A percentile compares a stretch with the other conserved stretches of the same genome.
phyloP scores from a whole-genome alignment of 2,113 vertebrate species.

The Alligator mississippiensis region DNA sequence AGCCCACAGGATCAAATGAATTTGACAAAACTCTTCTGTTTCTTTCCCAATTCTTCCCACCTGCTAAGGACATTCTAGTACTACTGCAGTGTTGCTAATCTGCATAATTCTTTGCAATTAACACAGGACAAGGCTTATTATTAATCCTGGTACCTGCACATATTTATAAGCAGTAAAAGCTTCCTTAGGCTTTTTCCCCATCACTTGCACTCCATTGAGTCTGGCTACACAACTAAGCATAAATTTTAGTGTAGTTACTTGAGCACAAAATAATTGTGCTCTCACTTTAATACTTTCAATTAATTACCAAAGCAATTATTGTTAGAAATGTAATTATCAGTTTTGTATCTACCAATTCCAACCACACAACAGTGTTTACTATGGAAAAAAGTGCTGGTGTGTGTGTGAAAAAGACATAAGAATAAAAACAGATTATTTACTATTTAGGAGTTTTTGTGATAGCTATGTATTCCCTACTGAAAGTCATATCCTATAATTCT shows the following conservation, averaged over 20 bases:
- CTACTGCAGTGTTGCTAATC: not conserved
- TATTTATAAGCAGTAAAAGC: not conserved
- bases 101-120: not conserved
- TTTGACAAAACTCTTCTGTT: too few relatives aligned
- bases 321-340: not conserved
- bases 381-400: not conserved
- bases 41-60: too few relatives aligned
- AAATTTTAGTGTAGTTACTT: not conserved
- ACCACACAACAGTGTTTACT: too few relatives aligned
- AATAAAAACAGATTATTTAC: not conserved
- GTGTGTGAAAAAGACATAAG: not conserved
- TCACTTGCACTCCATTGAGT: not conserved
- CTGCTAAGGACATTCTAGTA: not conserved
- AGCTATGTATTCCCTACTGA: not conserved
- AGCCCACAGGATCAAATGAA: too few relatives aligned
- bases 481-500: not conserved
- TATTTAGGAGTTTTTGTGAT: not conserved
- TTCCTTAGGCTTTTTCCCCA: not conserved
- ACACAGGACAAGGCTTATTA: not conserved
- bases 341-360: not conserved
- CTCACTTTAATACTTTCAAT: not conserved
- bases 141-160: not conserved
- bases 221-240: too few relatives aligned
- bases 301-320: not conserved
- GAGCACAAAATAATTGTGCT: not conserved